These are phyloP conservation scores for Trichoplusia ni DNA, from an alignment of 1,140 invertebrate genomes.

Conservation along the genomic window DNA sequence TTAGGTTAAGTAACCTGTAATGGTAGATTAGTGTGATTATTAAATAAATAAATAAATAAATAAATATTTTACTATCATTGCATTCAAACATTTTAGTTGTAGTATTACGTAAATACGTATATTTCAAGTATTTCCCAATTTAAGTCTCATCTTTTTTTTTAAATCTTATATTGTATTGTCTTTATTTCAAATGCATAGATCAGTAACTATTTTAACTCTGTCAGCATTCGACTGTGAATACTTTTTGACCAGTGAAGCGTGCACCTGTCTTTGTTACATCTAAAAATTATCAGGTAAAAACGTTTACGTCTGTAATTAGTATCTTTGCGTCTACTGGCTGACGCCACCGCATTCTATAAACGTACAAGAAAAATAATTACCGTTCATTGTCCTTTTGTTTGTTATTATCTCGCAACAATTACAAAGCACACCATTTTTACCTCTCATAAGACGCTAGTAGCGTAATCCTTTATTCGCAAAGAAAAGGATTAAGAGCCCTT, in stretches of 20 bases:
- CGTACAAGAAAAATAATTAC: slow-evolving; percentile 51
- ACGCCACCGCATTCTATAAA: slow-evolving; percentile 40
- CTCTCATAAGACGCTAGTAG: slow-evolving; percentile 41
- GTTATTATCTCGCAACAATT: slow-evolving; percentile 39
- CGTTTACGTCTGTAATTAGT: slow-evolving; percentile 43
- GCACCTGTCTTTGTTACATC: slow-evolving; percentile 13
- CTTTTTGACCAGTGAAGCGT: background rate
- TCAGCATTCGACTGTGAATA: background rate
- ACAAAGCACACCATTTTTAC: slow-evolving; percentile 12
- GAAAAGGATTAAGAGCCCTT: slow-evolving; percentile 50
- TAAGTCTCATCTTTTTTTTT: too few species aligned
- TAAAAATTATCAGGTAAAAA: slow-evolving; percentile 23
- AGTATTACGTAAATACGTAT: too few species aligned
- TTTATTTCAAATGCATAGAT: too few species aligned
- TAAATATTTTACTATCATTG: too few species aligned
- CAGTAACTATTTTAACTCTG: background rate
- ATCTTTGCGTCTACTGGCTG: slow-evolving; percentile 42
- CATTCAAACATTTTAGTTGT: too few species aligned
- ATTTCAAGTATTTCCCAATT: too few species aligned
- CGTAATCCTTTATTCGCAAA: slow-evolving; percentile 48
- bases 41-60: too few species aligned
- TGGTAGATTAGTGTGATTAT: too few species aligned
- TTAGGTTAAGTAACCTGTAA: too few species aligned
- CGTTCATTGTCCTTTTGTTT: slow-evolving; percentile 58
- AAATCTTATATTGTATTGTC: too few species aligned